Evolutionary conservation across 1,140 invertebrate species (phyloP).

Genomic region (Dufourea novaeangliae): DNA sequence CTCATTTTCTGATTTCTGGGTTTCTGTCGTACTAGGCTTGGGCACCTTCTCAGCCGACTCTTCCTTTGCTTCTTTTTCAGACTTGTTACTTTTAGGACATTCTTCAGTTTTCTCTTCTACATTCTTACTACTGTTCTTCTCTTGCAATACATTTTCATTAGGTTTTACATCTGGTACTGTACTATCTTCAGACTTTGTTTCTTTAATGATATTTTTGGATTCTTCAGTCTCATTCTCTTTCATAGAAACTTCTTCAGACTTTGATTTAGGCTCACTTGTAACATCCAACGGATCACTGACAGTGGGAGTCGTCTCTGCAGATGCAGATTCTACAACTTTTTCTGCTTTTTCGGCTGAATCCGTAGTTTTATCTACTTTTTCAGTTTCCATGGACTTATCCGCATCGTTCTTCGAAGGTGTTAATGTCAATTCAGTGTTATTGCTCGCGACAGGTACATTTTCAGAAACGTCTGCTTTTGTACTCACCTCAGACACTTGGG

Average conservation of each 20-base stretch:
- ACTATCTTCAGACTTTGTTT: conserved; percentile 41
- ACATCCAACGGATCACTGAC: conserved; percentile 39
- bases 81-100: conserved; percentile 36
- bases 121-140: conserved; percentile 41
- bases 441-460: conserved; percentile 1
- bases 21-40: conserved; percentile 35
- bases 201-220: conserved; percentile 31
- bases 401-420: conserved; percentile 25
- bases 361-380: conserved; percentile 46
- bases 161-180: conserved; percentile 40
- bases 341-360: conserved; percentile 49
- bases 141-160: conserved; percentile 7
- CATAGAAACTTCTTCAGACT: conserved; percentile 46
- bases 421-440: conserved; percentile 8
- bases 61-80: conserved; percentile 58
- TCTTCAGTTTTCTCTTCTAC: conserved; percentile 48
- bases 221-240: conserved; percentile 60
- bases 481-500: conserved; percentile 31
- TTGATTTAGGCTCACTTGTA: conserved; percentile 45
- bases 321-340: conserved; percentile 20
- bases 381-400: conserved; percentile 32
- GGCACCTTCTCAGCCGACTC: conserved; percentile 37
- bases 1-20: conserved; percentile 42
- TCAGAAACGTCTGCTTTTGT: conserved; percentile 38
- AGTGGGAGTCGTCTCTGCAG: conserved; percentile 10